phyloP scores from a whole-genome alignment of 2,113 vertebrate species.

The Mystacornis crossleyi region DNA sequence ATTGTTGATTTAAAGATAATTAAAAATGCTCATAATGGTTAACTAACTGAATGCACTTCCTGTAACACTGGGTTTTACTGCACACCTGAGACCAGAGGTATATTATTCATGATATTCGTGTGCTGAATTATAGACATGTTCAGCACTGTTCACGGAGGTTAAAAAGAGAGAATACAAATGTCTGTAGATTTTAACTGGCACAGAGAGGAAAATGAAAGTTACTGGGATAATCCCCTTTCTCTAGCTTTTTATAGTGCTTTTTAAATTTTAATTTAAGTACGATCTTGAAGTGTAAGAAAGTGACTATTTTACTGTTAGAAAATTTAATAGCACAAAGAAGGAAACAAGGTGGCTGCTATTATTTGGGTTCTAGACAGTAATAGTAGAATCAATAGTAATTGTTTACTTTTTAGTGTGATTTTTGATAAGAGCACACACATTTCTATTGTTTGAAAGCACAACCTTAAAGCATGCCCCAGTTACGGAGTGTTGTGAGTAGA shows the following conservation, averaged over 20 bases:
- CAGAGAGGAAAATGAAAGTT: neutral
- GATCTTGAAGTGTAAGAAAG: neutral
- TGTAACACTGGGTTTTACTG: conserved; percentile 14
- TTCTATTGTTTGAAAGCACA: neutral
- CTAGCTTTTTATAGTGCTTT: neutral
- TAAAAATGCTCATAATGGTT: conserved; percentile 18
- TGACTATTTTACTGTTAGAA: neutral
- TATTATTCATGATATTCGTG: neutral
- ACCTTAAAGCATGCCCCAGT: neutral
- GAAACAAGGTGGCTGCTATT: neutral
- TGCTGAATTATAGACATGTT: neutral
- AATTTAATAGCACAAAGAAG: neutral
- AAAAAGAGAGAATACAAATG: neutral
- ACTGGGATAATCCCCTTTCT: neutral
- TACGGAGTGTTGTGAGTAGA: neutral
- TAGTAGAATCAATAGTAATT: neutral
- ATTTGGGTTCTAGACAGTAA: neutral
- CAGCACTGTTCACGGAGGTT: neutral
- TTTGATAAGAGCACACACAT: neutral
- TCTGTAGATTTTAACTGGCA: neutral
- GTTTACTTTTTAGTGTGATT: neutral
- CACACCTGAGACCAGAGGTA: conserved; percentile 11
- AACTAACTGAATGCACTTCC: conserved; percentile 3
- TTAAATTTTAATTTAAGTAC: neutral
- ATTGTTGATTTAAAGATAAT: conserved; percentile 60